These are phyloP conservation scores for Lumbricus terrestris DNA, from an alignment of 2,888 invertebrate genomes.

Conservation along the genomic window DNA sequence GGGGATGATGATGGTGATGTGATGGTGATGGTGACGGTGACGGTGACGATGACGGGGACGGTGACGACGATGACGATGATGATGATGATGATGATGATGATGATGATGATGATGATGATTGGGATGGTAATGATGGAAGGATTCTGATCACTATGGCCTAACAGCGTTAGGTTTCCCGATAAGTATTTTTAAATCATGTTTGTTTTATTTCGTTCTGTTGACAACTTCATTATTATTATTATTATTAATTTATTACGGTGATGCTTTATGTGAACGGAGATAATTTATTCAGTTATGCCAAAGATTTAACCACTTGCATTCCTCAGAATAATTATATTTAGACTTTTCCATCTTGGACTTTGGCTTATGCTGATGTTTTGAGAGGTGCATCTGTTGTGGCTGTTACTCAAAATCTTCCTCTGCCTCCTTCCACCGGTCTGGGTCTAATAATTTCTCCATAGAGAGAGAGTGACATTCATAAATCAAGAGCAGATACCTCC, in stretches of 20 bases:
- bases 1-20: too few relatives aligned
- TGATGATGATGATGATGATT: neutral
- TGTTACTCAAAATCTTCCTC: neutral
- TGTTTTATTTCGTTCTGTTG: too few relatives aligned
- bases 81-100: too few relatives aligned
- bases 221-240: too few relatives aligned
- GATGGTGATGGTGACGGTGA: too few relatives aligned
- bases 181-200: neutral
- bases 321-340: neutral
- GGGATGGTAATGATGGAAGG: neutral
- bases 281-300: neutral
- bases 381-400: neutral
- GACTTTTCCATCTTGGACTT: neutral
- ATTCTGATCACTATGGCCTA: neutral
- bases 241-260: neutral
- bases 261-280: neutral
- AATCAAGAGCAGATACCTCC: neutral
- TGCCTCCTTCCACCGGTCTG: neutral
- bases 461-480: slow-evolving; percentile 3
- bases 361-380: neutral
- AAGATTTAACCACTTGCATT: slow-evolving; percentile 3
- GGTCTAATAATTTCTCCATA: neutral
- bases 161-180: neutral
- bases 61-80: too few relatives aligned
- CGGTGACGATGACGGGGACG: neutral